A percentile compares a stretch with the other conserved stretches of the same genome.
Evolutionary conservation across 2,797 vertebrate species (phyloP).

Genomic region (Sebastes trivittatus): DNA sequence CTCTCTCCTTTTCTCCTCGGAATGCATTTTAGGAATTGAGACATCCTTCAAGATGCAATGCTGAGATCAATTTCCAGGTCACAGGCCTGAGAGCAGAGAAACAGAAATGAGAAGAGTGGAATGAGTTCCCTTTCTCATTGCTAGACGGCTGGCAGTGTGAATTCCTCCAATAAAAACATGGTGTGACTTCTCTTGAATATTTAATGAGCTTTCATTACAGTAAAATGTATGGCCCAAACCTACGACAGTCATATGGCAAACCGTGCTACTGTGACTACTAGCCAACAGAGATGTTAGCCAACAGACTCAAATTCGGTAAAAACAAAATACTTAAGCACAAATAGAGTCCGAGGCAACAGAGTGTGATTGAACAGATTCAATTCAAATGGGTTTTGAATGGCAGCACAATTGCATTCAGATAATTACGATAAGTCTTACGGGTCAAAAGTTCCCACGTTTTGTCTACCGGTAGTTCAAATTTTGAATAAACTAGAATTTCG

Average conservation of each 20-base stretch:
- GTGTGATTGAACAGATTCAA: background rate
- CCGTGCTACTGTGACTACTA: background rate
- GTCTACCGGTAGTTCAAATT: too few relatives aligned
- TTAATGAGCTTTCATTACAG: background rate
- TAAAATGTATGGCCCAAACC: background rate
- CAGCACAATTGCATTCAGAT: background rate
- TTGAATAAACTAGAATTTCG: background rate
- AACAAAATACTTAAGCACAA: background rate
- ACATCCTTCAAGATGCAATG: background rate
- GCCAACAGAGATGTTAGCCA: background rate
- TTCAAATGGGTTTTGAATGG: background rate
- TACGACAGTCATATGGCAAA: fast-evolving
- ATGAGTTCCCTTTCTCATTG: fast-evolving
- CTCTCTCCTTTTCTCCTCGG: background rate
- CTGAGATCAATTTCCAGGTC: background rate
- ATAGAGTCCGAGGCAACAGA: background rate
- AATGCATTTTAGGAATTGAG: background rate
- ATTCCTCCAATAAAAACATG: background rate
- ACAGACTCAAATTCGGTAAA: background rate
- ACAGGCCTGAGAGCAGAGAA: background rate
- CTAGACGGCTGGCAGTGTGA: fast-evolving
- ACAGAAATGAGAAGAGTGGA: background rate
- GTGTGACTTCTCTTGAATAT: background rate
- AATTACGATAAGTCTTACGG: background rate
- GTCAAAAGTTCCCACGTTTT: background rate